Percentiles rank a stretch among this genome's conserved stretches.
phyloP scores from a whole-genome alignment of 53 echinoderm and acorn worm genomes.

The Holothuria leucospilota region DNA sequence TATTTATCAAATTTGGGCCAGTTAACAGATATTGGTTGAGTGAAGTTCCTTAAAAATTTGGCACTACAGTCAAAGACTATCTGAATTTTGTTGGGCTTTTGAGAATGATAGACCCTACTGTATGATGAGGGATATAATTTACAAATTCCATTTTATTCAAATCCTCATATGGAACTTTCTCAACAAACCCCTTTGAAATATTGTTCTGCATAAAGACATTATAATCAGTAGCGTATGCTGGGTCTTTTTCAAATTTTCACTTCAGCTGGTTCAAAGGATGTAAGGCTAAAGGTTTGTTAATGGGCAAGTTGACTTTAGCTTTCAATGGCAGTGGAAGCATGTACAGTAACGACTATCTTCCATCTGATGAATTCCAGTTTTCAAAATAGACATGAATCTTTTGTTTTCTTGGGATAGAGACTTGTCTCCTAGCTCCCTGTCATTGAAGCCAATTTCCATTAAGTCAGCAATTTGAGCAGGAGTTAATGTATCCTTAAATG shows the following conservation, averaged over 20 bases:
- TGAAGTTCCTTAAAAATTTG: conserved; percentile 6
- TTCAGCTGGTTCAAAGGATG: background rate
- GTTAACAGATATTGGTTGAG: conserved; percentile 50
- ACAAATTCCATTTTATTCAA: background rate
- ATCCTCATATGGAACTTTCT: conserved; percentile 18
- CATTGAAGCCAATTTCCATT: conserved; percentile 23
- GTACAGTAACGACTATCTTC: conserved; percentile 23
- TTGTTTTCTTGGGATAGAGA: background rate
- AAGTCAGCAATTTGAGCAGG: background rate
- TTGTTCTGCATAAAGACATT: conserved; percentile 53
- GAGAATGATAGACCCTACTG: conserved; percentile 51
- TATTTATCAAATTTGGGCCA: conserved; percentile 59
- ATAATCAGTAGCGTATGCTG: conserved; percentile 32
- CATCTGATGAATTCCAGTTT: background rate
- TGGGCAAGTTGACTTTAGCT: background rate
- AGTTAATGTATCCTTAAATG: background rate
- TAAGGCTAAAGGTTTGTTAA: background rate
- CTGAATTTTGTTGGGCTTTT: conserved; percentile 37
- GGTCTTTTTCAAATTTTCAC: background rate
- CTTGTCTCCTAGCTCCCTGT: background rate
- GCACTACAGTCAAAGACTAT: conserved; percentile 40
- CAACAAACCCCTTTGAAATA: conserved; percentile 41
- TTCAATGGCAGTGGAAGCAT: conserved; percentile 10
- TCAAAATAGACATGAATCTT: conserved; percentile 4
- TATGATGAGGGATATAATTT: conserved; percentile 65